Base-by-base conservation (phyloP, 30 jellyfish, hydroid and myxozoan species). In the Aurelia sp. region DNA sequence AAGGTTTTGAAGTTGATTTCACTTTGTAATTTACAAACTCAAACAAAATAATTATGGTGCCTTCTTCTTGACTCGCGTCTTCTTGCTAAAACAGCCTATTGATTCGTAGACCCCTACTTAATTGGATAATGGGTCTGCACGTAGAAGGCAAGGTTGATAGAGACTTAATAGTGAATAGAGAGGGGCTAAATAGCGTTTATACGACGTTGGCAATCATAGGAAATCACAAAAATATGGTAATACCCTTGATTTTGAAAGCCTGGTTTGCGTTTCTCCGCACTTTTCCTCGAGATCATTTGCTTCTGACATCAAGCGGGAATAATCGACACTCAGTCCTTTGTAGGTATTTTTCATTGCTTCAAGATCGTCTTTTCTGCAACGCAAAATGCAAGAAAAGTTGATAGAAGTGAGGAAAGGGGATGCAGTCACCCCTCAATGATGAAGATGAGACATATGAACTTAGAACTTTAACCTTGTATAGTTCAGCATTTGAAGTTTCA, bases 301-400 rank as follows among this genome's bases (percentile, higher is more conserved):
- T 58, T 52, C 88, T 58, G 72, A 15, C 63, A 59, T 8, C 59
- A 82, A 17, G 24, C 72, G 20, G 19, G 30, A 80, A 76, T 82
- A 85, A 66, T 90, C 91, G 8, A 24, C 60, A 41, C 77, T 86
- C 48, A 90, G 63, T 3, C 59, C 76, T 5, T 62, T 63, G 88
- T 84, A 90, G 19, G 91, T 85, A 48, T 64, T 64, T 55, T 67
- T 74, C 95, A 90, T 84, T 47, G 86, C 68, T 8, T 90, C 88
- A 19, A 75, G 65, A 61, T 90, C 97, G 5, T 63, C 76, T 80
- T 79, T 53, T 8, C 97, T 88, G 48, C 13, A 57, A 67, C 11
- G 63, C 18, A 24, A 72, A 50, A 22, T 17, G 20, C 20, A 8
- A 53, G 61, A 33, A 17, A 76, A 55, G 77, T 12, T 21, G 38